phyloP scores from a whole-genome alignment of 1,140 invertebrate species.

The Anastrepha obliqua region DNA sequence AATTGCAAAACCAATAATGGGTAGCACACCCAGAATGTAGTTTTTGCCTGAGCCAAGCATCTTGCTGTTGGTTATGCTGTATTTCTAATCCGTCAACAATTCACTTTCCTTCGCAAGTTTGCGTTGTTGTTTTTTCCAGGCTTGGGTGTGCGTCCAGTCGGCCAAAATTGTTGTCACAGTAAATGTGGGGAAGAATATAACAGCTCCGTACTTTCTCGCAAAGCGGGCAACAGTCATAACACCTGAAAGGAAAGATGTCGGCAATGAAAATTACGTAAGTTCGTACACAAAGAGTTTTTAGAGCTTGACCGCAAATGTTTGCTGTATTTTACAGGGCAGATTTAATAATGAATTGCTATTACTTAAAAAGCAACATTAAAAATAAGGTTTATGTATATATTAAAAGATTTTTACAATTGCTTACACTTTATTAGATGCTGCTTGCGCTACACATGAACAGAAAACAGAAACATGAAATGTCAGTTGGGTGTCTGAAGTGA shows the following conservation, averaged over 20 bases:
- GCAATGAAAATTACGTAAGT: constrained; percentile 54
- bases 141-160: constrained; percentile 81
- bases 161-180: constrained; percentile 78
- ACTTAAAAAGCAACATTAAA: no score
- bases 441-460: neutral
- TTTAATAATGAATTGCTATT: no score
- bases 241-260: constrained; percentile 62
- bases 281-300: neutral
- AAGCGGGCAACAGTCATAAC: constrained; percentile 66
- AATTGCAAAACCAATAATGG: constrained; percentile 77
- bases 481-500: neutral
- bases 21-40: constrained; percentile 74
- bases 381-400: neutral
- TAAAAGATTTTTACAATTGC: constrained; percentile 1
- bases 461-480: constrained; percentile 34
- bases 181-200: constrained; percentile 80
- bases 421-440: constrained; percentile 23
- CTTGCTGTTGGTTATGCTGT: constrained; percentile 70
- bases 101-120: constrained; percentile 62
- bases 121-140: constrained; percentile 80
- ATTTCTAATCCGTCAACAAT: constrained; percentile 47
- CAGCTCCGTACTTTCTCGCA: constrained; percentile 77
- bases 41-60: constrained; percentile 76
- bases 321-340: neutral
- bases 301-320: neutral